Conservation (phyloP, 2,113 vertebrate genomes). For the Todiramphus chloris region DNA sequence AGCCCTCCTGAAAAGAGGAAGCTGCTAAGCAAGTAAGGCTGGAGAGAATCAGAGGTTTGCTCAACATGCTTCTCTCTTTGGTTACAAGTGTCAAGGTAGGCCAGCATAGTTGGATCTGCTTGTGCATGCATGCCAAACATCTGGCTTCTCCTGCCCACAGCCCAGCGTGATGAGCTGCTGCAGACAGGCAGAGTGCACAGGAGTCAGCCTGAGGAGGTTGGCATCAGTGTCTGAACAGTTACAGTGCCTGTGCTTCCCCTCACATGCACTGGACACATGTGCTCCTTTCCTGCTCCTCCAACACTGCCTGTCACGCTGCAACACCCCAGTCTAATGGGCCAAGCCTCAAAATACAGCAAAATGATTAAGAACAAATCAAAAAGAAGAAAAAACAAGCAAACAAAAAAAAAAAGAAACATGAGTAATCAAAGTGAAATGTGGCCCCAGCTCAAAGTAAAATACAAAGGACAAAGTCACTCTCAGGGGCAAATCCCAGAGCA, state of each 20-base stretch:
- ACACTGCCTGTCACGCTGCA: neutral
- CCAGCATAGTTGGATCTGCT: neutral
- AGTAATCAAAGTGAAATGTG: constrained; percentile 30
- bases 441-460: constrained; percentile 7
- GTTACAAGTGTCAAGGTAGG: neutral
- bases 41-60: neutral
- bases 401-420: neutral
- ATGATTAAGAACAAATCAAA: neutral
- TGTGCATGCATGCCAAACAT: neutral
- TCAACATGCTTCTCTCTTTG: neutral
- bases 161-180: neutral
- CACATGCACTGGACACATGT: rapidly evolving
- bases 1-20: neutral
- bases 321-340: neutral
- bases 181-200: neutral
- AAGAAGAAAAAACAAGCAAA: neutral
- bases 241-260: neutral
- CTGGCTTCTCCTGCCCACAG: neutral
- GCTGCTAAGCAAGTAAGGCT: neutral
- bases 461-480: constrained; percentile 7
- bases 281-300: neutral
- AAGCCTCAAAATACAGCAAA: neutral
- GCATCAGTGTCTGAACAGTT: neutral
- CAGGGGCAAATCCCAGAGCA: constrained; percentile 26
- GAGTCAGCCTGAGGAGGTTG: neutral